Evolutionary conservation across 30 jellyfish, hydroid and myxozoan genomes (phyloP).

Genomic region (Aurelia aurita complex sp. Pacific): DNA sequence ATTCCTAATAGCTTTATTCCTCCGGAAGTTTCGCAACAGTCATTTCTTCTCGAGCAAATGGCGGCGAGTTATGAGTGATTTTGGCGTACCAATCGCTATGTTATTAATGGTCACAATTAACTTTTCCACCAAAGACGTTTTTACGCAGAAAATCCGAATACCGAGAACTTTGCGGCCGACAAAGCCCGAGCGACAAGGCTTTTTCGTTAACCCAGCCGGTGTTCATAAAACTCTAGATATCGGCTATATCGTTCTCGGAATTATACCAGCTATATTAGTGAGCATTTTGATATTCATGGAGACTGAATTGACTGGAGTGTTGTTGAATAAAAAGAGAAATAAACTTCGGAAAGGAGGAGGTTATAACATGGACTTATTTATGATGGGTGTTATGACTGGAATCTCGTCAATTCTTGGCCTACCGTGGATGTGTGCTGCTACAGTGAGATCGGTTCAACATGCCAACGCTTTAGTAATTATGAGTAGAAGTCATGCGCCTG

Average conservation of each 20-base stretch:
- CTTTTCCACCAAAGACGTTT: slow-evolving; percentile 50
- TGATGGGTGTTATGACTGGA: slow-evolving; percentile 85
- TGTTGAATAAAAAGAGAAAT: slow-evolving; percentile 76
- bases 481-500: slow-evolving; percentile 96
- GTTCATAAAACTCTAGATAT: slow-evolving; percentile 49
- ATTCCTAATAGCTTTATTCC: slow-evolving; percentile 64
- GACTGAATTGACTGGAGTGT: slow-evolving; percentile 95
- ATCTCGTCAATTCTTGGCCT: slow-evolving; percentile 81
- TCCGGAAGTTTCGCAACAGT: slow-evolving; percentile 82
- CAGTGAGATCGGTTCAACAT: slow-evolving; percentile 92
- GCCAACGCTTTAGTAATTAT: slow-evolving; percentile 78
- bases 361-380: slow-evolving; percentile 79
- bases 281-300: slow-evolving; percentile 97
- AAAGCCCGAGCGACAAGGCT: slow-evolving; percentile 66
- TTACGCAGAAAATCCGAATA: slow-evolving; percentile 68
- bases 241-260: slow-evolving; percentile 77
- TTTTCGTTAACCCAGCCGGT: slow-evolving; percentile 85
- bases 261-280: slow-evolving; percentile 92
- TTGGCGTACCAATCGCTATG: slow-evolving; percentile 98
- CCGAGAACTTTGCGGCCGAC: slow-evolving; percentile 80
- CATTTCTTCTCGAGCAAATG: slow-evolving; percentile 90
- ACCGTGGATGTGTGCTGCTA: slow-evolving; percentile 99
- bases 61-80: slow-evolving; percentile 93
- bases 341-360: slow-evolving; percentile 93
- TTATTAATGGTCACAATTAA: slow-evolving; percentile 75